phyloP scores from a whole-genome alignment of 2,113 vertebrate species.

The Channa maculata region DNA sequence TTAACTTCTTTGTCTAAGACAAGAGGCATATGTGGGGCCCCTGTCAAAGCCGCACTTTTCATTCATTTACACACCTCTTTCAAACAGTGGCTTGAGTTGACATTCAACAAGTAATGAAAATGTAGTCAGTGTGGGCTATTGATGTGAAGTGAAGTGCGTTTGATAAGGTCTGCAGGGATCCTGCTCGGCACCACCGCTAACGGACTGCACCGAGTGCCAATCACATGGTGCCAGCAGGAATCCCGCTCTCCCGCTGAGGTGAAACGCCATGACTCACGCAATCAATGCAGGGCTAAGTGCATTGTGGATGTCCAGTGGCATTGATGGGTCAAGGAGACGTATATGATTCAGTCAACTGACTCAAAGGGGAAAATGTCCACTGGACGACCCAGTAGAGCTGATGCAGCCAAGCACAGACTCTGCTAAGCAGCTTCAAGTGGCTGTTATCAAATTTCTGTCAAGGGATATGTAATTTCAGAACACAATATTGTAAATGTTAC shows the following conservation, averaged over 20 bases:
- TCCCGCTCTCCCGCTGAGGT: conserved; percentile 1
- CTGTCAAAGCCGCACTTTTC: not conserved
- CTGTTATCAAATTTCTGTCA: not conserved
- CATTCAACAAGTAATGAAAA: conserved; percentile 27
- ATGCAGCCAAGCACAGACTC: not conserved
- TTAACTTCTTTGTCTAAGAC: not conserved
- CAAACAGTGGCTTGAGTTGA: not conserved
- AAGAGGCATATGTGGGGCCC: not conserved
- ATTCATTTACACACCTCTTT: conserved; percentile 8
- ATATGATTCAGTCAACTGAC: not conserved
- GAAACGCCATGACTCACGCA: conserved; percentile 16
- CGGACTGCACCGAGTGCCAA: conserved; percentile 36
- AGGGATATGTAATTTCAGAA: not conserved
- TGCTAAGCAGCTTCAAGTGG: not conserved
- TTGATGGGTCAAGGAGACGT: not conserved
- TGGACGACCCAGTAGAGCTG: not conserved
- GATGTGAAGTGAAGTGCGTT: conserved; percentile 36
- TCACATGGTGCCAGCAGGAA: conserved; percentile 42
- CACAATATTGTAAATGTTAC: too few species aligned
- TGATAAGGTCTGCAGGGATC: conserved; percentile 35
- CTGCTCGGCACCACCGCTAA: conserved; percentile 2
- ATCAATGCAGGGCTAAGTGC: conserved; percentile 30
- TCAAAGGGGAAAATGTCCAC: not conserved
- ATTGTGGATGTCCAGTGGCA: conserved; percentile 10
- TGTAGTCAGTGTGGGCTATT: conserved; percentile 14